Base-by-base conservation (phyloP, 1,140 invertebrate species). In the Piezodorus guildinii region DNA sequence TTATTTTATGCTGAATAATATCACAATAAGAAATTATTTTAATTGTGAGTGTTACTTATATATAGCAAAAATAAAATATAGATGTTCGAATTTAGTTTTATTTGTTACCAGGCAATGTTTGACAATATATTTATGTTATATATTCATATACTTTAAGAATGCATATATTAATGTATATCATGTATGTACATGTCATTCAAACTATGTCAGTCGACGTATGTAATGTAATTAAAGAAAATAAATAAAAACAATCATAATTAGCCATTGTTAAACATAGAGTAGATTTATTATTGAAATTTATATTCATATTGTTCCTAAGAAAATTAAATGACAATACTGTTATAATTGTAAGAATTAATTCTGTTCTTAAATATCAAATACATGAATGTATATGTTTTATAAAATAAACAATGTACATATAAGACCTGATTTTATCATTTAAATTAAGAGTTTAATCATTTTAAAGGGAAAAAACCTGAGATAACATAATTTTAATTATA, bases 271-370 rank as follows among this genome's bases (percentile, higher is more conserved):
- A 23, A 21, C 9, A 27, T 27, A 58, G 16, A 58, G 6, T 34
- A 58, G 21, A 58, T 27, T 58, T 58, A 34, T 58, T 58, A 25
- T 27, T 23, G 23, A 58, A 27, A 58, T 21, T 58, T 58, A 58
- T 58, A 58, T 58, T 58, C n/a, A 58, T 58, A 58, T 58, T 58
- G 54, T 58, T 58, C 54, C 54, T 58, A 58, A 58, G 54, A 58
- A 58, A 58, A 52, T 49, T 19, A 58, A 27, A 27, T 58, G 54
- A 58, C 54, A 58, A 58, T 58, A 58, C 54, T 58, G 54, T 25
- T 58, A 23, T 58, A 58, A 21, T 27, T 23, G 17, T 58, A 34
- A 58, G 30, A 58, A 21, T 16, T 23, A 23, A 21, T 25, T 58
- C 23, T 21, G n/a, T 25, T 27, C 21, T 49, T 19, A 49, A 49